These are phyloP conservation scores for Apis mellifera DNA, from an alignment of 1,140 invertebrate genomes.

Conservation along the genomic window Amel_HAv3.1 CM009934.2:3440501-3441000, in stretches of 20 bases:
- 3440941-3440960: slow-evolving; percentile 41
- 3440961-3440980: slow-evolving; percentile 32
- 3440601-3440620: slow-evolving; percentile 49
- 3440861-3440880: slow-evolving; percentile 4
- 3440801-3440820: slow-evolving; percentile 29
- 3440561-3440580: slow-evolving; percentile 34
- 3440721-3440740: slow-evolving; percentile 53
- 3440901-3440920: slow-evolving; percentile 32
- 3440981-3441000: slow-evolving; percentile 30
- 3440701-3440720: slow-evolving; percentile 59
- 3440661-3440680: slow-evolving; percentile 60
- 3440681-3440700: slow-evolving; percentile 50
- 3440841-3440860: slow-evolving; percentile 1
- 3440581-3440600: slow-evolving; percentile 47
- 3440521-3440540: slow-evolving; percentile 60
- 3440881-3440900: slow-evolving; percentile 17
- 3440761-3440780: slow-evolving; percentile 50
- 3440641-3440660: slow-evolving; percentile 66
- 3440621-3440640: slow-evolving; percentile 57
- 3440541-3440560: slow-evolving; percentile 38
- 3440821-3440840: slow-evolving; percentile 19
- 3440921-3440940: slow-evolving; percentile 15
- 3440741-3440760: slow-evolving; percentile 62
- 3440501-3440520: slow-evolving; percentile 58
- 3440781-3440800: slow-evolving; percentile 31